Percentiles rank a stretch among this genome's conserved stretches.
These are phyloP conservation scores for Muscicapa comitata DNA, from an alignment of 2,797 vertebrate genomes.

Conservation along the genomic window DNA sequence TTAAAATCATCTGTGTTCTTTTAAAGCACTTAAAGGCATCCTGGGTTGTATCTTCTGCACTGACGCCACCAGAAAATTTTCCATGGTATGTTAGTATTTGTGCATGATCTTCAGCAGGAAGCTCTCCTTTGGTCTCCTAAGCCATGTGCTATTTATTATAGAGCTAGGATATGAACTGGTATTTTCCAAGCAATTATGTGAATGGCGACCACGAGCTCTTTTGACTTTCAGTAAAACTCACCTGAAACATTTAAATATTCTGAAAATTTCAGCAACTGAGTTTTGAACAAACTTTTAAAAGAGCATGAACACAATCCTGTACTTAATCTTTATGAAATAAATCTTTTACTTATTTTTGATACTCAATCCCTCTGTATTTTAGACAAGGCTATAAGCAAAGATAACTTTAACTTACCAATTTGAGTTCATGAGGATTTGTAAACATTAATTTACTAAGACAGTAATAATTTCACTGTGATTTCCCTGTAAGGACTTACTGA, in stretches of 20 bases:
- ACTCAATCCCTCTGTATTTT: neutral
- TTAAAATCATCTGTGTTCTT: slow-evolving; percentile 25
- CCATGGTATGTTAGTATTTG: slow-evolving; percentile 4
- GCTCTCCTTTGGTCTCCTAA: slow-evolving; percentile 17
- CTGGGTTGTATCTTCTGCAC: slow-evolving; percentile 27
- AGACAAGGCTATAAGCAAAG: neutral
- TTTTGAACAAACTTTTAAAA: neutral
- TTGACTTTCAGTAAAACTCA: neutral
- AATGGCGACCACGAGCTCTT: neutral
- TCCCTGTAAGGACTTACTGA: neutral
- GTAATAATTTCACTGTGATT: neutral
- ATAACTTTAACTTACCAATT: neutral
- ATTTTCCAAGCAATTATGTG: slow-evolving; percentile 18
- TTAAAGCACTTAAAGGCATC: slow-evolving; percentile 8
- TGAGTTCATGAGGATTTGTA: neutral
- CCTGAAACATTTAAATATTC: neutral
- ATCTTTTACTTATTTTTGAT: neutral
- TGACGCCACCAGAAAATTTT: slow-evolving; percentile 38
- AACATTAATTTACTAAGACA: neutral
- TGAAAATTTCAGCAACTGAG: neutral
- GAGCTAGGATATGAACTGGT: neutral
- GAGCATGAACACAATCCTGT: neutral
- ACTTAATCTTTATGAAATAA: neutral
- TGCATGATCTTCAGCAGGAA: slow-evolving; percentile 32
- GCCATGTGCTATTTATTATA: slow-evolving; percentile 51